These are phyloP conservation scores for Tringa solitaria DNA, from an alignment of 2,113 vertebrate species.

Conservation along the genomic window DNA sequence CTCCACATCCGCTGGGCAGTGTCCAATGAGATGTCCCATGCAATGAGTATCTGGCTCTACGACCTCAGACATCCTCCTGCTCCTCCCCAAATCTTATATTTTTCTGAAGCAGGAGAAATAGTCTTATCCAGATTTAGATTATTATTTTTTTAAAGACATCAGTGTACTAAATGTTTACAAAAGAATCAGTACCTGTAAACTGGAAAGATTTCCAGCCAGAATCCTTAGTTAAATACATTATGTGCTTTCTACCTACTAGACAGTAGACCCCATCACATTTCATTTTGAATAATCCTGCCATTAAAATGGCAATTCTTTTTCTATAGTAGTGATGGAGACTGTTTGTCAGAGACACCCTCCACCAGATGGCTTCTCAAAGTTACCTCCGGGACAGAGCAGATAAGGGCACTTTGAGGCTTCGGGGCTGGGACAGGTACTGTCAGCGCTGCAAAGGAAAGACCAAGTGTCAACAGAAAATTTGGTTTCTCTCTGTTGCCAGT, in stretches of 20 bases:
- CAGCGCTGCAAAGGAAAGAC: constrained; percentile 8
- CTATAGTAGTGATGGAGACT: not conserved
- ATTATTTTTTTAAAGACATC: not conserved
- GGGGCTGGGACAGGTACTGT: not conserved
- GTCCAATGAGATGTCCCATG: not conserved
- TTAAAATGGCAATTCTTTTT: not conserved
- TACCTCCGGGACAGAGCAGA: not conserved
- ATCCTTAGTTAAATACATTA: not conserved
- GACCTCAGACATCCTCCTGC: not conserved
- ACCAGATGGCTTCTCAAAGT: not conserved
- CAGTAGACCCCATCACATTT: not conserved
- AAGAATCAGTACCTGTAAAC: not conserved
- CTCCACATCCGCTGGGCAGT: not conserved
- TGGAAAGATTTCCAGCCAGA: not conserved
- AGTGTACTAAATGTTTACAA: not conserved
- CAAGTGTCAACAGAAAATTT: constrained; percentile 17
- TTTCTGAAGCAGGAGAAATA: not conserved
- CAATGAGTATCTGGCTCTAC: not conserved
- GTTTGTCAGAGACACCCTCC: not conserved
- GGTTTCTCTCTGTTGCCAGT: not conserved
- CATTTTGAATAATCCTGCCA: not conserved
- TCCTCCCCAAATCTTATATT: not conserved
- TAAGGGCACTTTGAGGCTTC: not conserved
- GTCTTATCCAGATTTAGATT: not conserved
- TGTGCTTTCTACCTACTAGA: not conserved